These are phyloP conservation scores for Gymnocephalus cernua DNA, from an alignment of 2,113 vertebrate genomes.

Conservation along the genomic window DNA sequence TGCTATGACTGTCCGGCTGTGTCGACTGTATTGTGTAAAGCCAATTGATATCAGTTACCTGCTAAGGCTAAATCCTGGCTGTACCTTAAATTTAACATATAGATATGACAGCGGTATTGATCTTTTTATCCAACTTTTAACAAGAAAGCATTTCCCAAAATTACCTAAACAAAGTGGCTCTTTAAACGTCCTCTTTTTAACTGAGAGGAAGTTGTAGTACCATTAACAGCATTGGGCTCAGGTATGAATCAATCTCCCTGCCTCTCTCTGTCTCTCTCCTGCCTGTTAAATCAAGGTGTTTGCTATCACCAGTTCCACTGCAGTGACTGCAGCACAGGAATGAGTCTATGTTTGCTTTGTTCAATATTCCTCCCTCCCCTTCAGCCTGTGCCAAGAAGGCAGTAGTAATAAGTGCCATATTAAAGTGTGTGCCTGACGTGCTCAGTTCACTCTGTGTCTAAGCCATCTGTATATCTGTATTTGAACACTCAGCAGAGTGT, in stretches of 20 bases:
- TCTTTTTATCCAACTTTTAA: no score
- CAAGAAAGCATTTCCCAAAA: no score
- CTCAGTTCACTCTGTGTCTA: slow-evolving; percentile 18
- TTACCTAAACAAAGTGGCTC: no score
- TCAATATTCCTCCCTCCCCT: slow-evolving; percentile 55
- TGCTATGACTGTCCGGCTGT: no score
- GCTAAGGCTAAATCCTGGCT: no score
- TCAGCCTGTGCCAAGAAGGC: slow-evolving; percentile 44
- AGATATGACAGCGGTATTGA: no score
- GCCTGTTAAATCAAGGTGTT: slow-evolving; percentile 35
- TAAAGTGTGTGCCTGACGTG: slow-evolving; percentile 23
- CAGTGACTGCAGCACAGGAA: slow-evolving; percentile 27
- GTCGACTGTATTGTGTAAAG: no score
- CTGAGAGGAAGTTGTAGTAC: neutral
- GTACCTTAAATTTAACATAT: no score
- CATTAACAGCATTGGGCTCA: neutral
- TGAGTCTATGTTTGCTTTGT: slow-evolving; percentile 63
- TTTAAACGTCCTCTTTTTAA: neutral
- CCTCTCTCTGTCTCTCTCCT: slow-evolving; percentile 11
- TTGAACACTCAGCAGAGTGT: slow-evolving; percentile 3
- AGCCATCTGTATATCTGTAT: neutral
- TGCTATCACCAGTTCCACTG: slow-evolving; percentile 30
- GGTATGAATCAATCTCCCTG: slow-evolving; percentile 2
- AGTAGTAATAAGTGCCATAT: slow-evolving; percentile 48
- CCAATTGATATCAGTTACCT: no score